These are phyloP conservation scores for Leucoptera coffeella DNA, from an alignment of 2,888 invertebrate species.

Conservation along the genomic window DNA sequence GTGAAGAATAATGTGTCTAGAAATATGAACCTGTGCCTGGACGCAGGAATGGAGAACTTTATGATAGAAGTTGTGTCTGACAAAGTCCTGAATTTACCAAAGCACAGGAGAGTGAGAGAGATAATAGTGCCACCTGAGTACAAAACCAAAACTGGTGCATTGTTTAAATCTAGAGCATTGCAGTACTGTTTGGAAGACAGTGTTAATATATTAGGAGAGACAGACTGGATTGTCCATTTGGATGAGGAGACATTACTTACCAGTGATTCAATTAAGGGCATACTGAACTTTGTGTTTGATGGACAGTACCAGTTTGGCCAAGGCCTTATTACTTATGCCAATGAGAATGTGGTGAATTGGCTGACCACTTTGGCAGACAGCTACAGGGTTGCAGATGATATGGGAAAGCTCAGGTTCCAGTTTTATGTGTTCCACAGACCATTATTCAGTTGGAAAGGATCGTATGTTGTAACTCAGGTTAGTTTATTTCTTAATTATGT, in stretches of 20 bases:
- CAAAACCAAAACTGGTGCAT: conserved; percentile 83
- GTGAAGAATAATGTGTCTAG: conserved; percentile 81
- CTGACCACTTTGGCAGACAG: conserved; percentile 93
- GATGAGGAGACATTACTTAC: conserved; percentile 95
- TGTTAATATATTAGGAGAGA: conserved; percentile 77
- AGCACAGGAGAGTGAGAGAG: conserved; percentile 76
- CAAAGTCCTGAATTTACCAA: conserved; percentile 70
- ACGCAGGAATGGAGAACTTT: conserved; percentile 91
- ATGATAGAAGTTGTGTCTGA: conserved; percentile 95
- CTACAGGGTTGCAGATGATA: conserved; percentile 93
- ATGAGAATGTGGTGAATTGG: conserved; percentile 95
- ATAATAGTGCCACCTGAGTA: conserved; percentile 84
- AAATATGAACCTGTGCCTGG: conserved; percentile 81
- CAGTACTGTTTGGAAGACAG: conserved; percentile 92
- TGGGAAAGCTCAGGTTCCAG: conserved; percentile 92
- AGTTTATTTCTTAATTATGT: conserved; percentile 8
- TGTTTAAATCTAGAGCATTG: conserved; percentile 90
- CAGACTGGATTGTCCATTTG: conserved; percentile 95
- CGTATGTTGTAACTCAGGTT: conserved; percentile 94
- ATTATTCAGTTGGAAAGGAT: conserved; percentile 96
- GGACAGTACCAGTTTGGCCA: conserved; percentile 95
- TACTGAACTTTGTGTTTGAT: conserved; percentile 90
- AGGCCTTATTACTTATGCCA: conserved; percentile 92
- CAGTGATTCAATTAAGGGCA: conserved; percentile 82
- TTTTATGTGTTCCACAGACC: conserved; percentile 92